These are phyloP conservation scores for Macroglossus sobrinus DNA, from an alignment of 2,113 vertebrate genomes.

Conservation along the genomic window DNA sequence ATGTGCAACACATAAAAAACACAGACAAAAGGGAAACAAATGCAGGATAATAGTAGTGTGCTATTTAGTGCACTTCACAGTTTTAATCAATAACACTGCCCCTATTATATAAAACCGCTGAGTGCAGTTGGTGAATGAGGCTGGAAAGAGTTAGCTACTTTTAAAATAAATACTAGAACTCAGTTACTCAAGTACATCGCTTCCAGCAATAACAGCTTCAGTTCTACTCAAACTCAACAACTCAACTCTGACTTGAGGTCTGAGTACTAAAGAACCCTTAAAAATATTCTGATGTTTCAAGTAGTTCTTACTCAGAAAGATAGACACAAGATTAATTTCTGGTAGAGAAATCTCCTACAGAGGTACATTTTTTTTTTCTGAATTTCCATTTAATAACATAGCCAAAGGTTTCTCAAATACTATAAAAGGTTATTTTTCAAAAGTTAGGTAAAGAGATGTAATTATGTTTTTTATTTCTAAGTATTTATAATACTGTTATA, in stretches of 20 bases:
- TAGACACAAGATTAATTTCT: background rate
- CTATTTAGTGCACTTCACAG: background rate
- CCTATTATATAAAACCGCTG: background rate
- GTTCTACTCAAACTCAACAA: background rate
- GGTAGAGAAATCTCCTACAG: background rate
- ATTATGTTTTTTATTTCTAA: background rate
- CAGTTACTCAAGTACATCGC: background rate
- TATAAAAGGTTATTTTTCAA: background rate
- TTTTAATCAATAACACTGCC: background rate
- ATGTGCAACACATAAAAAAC: background rate
- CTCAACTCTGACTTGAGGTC: background rate
- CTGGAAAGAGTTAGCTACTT: background rate
- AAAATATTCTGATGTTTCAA: background rate
- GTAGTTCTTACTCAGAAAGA: background rate
- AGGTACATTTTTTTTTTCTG: background rate
- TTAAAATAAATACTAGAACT: background rate
- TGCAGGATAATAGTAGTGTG: background rate
- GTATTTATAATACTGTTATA: background rate
- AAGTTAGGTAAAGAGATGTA: background rate
- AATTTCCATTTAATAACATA: background rate
- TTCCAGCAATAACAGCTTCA: background rate
- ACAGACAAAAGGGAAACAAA: background rate
- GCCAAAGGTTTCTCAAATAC: background rate
- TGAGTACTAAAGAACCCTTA: background rate
- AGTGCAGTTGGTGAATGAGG: no score